phyloP scores from a whole-genome alignment of 1,140 invertebrate genomes.

The Drosophila saltans region DNA sequence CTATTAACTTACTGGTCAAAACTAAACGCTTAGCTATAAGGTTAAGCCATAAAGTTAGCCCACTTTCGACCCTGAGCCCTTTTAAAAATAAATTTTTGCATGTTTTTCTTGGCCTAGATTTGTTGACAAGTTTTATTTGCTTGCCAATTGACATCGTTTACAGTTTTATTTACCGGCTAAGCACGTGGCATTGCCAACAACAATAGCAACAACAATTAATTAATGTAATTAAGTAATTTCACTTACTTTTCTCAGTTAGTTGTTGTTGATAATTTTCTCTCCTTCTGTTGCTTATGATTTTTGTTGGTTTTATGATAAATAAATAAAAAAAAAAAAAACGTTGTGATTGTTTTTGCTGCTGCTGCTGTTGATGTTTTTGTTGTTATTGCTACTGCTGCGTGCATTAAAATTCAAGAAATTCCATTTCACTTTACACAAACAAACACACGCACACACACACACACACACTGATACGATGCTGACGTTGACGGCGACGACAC shows the following conservation, averaged over 20 bases:
- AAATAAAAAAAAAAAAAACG: conserved; percentile 21
- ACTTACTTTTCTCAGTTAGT: conserved; percentile 37
- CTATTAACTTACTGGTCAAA: no score
- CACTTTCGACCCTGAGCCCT: not conserved
- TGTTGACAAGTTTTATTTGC: not conserved
- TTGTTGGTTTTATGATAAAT: conserved; percentile 56
- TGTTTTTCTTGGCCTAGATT: not conserved
- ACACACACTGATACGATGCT: conserved; percentile 16
- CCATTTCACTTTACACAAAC: conserved; percentile 67
- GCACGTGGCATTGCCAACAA: conserved; percentile 29
- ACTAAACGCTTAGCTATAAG: no score
- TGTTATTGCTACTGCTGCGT: conserved; percentile 61
- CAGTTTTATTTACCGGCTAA: not conserved
- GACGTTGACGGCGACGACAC: conserved; percentile 8
- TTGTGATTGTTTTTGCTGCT: conserved; percentile 9
- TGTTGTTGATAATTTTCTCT: conserved; percentile 62
- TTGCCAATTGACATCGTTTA: not conserved
- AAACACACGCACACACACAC: conserved; percentile 19
- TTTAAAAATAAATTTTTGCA: not conserved
- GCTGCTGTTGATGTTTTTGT: conserved; percentile 16
- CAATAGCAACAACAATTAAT: conserved; percentile 10
- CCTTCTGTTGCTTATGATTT: conserved; percentile 19
- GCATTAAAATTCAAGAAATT: conserved; percentile 76
- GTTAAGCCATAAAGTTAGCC: no score
- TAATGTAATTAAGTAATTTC: conserved; percentile 21